Evolutionary conservation across 2,888 invertebrate species (phyloP).

Genomic region (Trissolcus japonicus): DNA sequence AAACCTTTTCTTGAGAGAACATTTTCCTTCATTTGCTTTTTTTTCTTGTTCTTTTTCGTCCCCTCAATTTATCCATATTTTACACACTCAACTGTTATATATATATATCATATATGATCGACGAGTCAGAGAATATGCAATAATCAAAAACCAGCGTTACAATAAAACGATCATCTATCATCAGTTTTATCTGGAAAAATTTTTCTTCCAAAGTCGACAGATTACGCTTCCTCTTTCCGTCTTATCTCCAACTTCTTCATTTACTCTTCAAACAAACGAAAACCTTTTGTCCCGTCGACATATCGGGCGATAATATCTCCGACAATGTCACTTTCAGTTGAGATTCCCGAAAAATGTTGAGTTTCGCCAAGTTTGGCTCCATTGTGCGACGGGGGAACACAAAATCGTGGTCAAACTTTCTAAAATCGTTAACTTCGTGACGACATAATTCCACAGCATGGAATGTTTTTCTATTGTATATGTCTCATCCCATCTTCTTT

Average conservation of each 20-base stretch:
- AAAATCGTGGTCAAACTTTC: constrained; percentile 46
- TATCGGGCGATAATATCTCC: constrained; percentile 40
- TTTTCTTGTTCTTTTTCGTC: background rate
- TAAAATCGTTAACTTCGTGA: constrained; percentile 53
- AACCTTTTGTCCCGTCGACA: constrained; percentile 36
- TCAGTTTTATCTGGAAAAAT: constrained; percentile 17
- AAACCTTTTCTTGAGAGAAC: background rate
- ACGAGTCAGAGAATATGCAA: background rate
- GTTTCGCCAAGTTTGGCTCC: constrained; percentile 47
- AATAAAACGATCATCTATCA: constrained; percentile 29
- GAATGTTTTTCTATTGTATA: constrained; percentile 53
- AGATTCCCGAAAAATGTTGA: constrained; percentile 31
- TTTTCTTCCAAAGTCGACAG: constrained; percentile 24
- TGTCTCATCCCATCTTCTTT: constrained; percentile 10
- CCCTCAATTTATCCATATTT: constrained; percentile 12
- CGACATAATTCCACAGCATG: constrained; percentile 44
- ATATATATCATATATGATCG: no score
- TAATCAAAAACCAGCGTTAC: constrained; percentile 17
- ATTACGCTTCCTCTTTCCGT: constrained; percentile 21
- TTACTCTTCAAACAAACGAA: constrained; percentile 40
- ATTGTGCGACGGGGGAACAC: constrained; percentile 26
- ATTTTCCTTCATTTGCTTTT: constrained; percentile 5
- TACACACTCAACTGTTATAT: background rate
- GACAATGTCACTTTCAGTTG: constrained; percentile 38
- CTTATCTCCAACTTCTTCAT: constrained; percentile 42